Evolutionary conservation across 2,888 invertebrate species (phyloP), one percentile per base, ranked within the genome.

Genomic region (Hydraecia micacea): DNA sequence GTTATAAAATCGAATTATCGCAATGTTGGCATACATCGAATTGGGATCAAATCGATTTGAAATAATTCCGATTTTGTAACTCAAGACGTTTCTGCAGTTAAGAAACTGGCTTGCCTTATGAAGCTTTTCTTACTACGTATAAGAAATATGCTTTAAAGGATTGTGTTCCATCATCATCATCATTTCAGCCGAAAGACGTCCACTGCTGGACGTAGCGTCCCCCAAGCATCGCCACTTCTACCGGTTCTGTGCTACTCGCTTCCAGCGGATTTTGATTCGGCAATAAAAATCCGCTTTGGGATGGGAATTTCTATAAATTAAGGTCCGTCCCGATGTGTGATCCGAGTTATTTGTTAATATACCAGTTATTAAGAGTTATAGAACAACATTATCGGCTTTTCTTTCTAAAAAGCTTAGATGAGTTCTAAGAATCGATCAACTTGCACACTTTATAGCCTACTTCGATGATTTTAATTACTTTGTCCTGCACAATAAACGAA

Each of bases 1-100:
- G 85, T 75, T 79, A 87, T 84, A 83, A 83, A 87, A 82, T 77
- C 77, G 71, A 71, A 84, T 87, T 75, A 82, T 75, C 52, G 69
- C 73, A 63, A 77, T 73, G 69, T 69, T 84, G 74, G 81, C 85
- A 73, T 84, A 81, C 75, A 75, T 81, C 66, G 75, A 5, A 75
- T 73, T 75, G 18, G n/a, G 69, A 72, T 75, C 46, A 69, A 49
- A 83, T 73, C 65, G 74, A 79, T 84, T 84, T 46, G 55, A 78
- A 83, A 84, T 75, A 55, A 62, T 75, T 75, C n/a, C 72, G 21
- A 84, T 83, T 83, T 80, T 69, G 55, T 81, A 60, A 77, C 21
- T 52, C 49, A 77, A 82, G 52, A 36, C 15, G 60, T 11, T 74
- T 68, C 21, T 74, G 69, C 77, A 49, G 32, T 77, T 68, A 28